These are phyloP conservation scores for Melanaphis sacchari DNA, from an alignment of 1,140 invertebrate species.

Conservation along the genomic window DNA sequence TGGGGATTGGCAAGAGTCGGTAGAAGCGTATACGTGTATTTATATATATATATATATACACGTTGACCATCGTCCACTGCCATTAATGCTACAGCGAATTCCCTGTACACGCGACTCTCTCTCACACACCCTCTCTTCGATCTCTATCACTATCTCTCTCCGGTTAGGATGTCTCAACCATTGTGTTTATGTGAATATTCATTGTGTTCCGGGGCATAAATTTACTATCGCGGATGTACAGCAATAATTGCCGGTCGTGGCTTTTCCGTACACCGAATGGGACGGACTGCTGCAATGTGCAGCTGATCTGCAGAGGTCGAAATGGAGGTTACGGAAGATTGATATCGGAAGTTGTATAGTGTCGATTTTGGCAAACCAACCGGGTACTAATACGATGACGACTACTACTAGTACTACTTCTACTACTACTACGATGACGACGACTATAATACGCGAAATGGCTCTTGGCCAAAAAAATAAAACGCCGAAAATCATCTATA, in stretches of 20 bases:
- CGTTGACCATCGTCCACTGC: conserved; percentile 1
- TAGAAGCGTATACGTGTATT: background rate
- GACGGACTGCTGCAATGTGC: background rate
- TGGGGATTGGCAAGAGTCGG: background rate
- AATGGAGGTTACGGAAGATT: conserved; percentile 22
- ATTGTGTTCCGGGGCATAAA: conserved; percentile 45
- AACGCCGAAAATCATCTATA: conserved; percentile 30
- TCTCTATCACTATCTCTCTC: background rate
- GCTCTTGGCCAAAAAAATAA: background rate
- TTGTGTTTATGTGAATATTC: conserved; percentile 42
- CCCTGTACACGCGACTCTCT: background rate
- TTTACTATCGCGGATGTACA: conserved; percentile 42
- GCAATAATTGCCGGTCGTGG: conserved; percentile 34
- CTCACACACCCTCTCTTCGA: background rate
- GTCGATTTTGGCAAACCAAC: conserved; percentile 39
- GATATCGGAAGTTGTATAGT: conserved; percentile 40
- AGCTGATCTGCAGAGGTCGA: background rate
- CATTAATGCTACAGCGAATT: conserved; percentile 22
- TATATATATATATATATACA: background rate
- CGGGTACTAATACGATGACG: background rate
- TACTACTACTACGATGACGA: background rate
- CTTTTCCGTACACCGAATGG: conserved; percentile 10
- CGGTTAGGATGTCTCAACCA: conserved; percentile 37
- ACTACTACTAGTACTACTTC: background rate
- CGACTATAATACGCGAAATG: background rate